A percentile compares a stretch with the other conserved stretches of the same genome.
phyloP scores from a whole-genome alignment of 2,888 invertebrate genomes.

The Tipula confusa region DNA sequence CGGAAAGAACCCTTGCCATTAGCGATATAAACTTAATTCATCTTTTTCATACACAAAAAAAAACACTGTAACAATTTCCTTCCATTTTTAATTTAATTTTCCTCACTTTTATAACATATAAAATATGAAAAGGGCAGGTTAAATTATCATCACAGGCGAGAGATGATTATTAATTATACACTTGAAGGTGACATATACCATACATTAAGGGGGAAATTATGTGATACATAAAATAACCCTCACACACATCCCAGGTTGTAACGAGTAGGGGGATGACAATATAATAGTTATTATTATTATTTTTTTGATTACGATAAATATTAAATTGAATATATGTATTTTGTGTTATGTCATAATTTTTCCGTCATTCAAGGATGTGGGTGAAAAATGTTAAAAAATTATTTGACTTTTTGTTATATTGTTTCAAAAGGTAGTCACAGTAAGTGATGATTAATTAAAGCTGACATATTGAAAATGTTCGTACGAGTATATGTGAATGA shows the following conservation, averaged over 20 bases:
- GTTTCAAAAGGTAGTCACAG: background rate
- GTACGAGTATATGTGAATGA: background rate
- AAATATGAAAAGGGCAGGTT: background rate
- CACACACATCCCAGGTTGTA: background rate
- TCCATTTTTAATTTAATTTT: background rate
- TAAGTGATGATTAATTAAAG: background rate
- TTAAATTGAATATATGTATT: background rate
- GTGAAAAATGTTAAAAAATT: background rate
- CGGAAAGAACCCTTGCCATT: too few relatives aligned
- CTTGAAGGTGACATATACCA: constrained; percentile 20
- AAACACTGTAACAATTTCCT: background rate
- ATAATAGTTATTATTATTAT: background rate
- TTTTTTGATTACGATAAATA: background rate
- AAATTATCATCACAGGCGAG: background rate
- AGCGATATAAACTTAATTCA: too few relatives aligned
- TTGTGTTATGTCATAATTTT: background rate
- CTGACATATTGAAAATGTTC: background rate
- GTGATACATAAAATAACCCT: background rate
- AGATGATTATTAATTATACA: constrained; percentile 6
- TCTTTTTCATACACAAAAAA: background rate
- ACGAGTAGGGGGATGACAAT: background rate
- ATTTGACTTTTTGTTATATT: background rate
- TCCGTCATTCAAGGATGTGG: background rate
- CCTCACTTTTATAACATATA: background rate
- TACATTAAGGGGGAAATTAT: background rate